Evolutionary conservation across 2,888 invertebrate species (phyloP).

Genomic region (Anthrax anthrax): DNA sequence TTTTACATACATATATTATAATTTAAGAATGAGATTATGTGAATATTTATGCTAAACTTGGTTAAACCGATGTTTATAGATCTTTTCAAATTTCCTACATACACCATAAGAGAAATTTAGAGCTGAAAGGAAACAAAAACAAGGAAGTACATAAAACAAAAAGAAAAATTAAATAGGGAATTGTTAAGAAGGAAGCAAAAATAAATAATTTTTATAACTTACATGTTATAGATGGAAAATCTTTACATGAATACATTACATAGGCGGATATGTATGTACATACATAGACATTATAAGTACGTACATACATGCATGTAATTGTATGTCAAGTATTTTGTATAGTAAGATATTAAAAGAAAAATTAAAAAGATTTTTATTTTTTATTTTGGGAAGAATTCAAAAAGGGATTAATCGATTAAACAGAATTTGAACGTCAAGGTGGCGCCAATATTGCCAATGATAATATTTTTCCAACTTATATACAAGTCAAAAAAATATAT

Average conservation of each 20-base stretch:
- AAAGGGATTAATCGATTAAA: conserved; percentile 18
- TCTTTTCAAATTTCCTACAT: neutral
- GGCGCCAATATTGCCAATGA: conserved; percentile 16
- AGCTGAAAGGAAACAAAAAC: neutral
- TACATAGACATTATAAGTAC: neutral
- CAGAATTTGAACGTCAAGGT: conserved; percentile 17
- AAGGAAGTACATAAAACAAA: no score
- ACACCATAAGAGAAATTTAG: no score
- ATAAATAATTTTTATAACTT: no score
- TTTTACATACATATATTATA: no score
- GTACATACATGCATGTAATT: no score
- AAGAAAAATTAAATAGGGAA: neutral
- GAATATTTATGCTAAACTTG: neutral
- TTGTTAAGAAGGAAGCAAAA: neutral
- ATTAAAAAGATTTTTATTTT: neutral
- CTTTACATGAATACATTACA: no score
- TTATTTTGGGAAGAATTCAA: neutral
- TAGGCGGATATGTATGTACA: neutral
- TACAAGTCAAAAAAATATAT: conserved; percentile 2
- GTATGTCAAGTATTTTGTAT: no score
- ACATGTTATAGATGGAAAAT: no score
- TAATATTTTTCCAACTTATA: conserved; percentile 2
- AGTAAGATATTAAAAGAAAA: neutral
- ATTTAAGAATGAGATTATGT: neutral
- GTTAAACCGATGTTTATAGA: neutral